Evolutionary conservation across 1,140 invertebrate genomes (phyloP), one percentile per base, ranked within the genome.

Genomic region (Diuraphis noxia): DNA sequence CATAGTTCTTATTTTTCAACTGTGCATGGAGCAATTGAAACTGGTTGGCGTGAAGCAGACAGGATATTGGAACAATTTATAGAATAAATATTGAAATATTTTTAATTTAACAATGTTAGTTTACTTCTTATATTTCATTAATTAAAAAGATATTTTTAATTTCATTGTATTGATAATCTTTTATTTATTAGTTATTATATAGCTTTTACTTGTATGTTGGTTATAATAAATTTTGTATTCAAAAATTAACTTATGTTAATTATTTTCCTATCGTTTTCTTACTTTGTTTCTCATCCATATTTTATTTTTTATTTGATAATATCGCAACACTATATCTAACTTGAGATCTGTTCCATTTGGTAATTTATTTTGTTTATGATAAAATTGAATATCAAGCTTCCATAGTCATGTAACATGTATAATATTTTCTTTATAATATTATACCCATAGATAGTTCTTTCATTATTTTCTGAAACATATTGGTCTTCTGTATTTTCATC

Each of bases 1-100:
- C 95, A 96, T 92, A 93, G 95, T 46, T 94, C 95, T 92, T 95
- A 95, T 93, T 97, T 96, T 93, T 96, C 96, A 17, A 97, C 96
- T 2, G 97, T 97, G 8, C 97, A 98, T 93, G 97, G 97, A 19
- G 97, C 97, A 2, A 94, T 97, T 7, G 96, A 96, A 94, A 95
- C 95, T 46, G 97, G 97, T 0, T 96, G 96, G 94, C 94, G 96
- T 92, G 97, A 97, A 94, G 97, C 97, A n/a, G 95, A 97, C 81
- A 94, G 95, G 93, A 93, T 95, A 86, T 92, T 91, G 8, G 43
- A 81, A 49, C 77, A 91, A 38, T 91, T 82, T 46, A 82, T 38
- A 82, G 34, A 91, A n/a, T 63, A 41, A 63, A 63, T 63, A 63
- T 88, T 56, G n/a, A 5, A 88, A 56, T 25, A 56, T 30, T 13